Evolutionary conservation across 2,113 vertebrate species (phyloP).

Genomic region (Ochotona curzoniae): DNA sequence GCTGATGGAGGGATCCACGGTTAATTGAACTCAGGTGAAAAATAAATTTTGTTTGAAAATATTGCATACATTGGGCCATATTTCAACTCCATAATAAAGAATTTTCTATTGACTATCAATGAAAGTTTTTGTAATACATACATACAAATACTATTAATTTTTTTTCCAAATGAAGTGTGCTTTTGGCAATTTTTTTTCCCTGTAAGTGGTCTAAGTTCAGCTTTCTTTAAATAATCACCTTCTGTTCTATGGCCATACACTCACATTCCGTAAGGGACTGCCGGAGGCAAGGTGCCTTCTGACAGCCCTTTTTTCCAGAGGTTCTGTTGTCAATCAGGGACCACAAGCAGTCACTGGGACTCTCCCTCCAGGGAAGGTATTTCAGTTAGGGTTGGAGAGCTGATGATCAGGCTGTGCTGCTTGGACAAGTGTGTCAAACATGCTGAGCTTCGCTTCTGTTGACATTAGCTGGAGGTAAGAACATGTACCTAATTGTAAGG

Average conservation of each 20-base stretch:
- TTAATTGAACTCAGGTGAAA: background rate
- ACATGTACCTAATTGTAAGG: background rate
- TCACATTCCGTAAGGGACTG: background rate
- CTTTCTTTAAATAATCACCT: background rate
- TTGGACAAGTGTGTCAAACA: background rate
- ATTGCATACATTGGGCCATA: background rate
- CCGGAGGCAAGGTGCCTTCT: background rate
- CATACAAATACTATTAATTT: background rate
- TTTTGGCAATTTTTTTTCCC: background rate
- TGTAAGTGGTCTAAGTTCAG: background rate
- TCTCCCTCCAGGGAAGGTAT: background rate
- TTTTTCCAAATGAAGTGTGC: background rate
- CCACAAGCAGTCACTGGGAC: background rate
- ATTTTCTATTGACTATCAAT: background rate
- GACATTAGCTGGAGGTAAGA: background rate
- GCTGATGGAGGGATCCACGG: background rate
- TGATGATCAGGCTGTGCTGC: background rate
- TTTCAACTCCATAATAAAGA: conserved; percentile 19
- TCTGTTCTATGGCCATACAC: background rate
- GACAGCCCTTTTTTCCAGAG: background rate
- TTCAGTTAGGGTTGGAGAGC: background rate
- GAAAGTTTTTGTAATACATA: conserved; percentile 18
- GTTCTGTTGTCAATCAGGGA: too few species aligned
- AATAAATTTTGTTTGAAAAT: background rate
- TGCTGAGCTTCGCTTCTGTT: background rate